Evolutionary conservation across 2,113 vertebrate species (phyloP), one percentile per base, ranked within the genome.

Genomic region (Oryzias celebensis): DNA sequence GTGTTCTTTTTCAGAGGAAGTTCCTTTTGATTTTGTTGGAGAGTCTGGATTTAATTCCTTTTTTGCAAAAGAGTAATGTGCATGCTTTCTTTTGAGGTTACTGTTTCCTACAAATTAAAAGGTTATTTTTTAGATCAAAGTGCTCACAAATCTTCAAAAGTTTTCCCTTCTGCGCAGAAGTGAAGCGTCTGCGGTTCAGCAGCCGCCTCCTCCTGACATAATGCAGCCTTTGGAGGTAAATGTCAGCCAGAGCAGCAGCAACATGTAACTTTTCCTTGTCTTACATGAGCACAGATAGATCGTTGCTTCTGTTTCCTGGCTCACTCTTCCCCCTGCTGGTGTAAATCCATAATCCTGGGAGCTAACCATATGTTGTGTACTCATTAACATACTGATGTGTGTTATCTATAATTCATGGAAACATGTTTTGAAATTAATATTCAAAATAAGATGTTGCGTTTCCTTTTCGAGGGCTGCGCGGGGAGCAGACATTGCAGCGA

Each of bases 261-360:
- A 70, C 66, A 47, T 85, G 54, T 26, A 77, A 75, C 72, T 77
- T 77, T 64, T 55, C 43, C 62, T 51, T 44, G 72, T 72, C 51
- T 46, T 49, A 65, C 66, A 71, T 24, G 57, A 52, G 4, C 41
- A 55, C 16, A 58, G 53, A 50, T 1, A 41, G 20, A 55, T 54
- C 71, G 69, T 71, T 82, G 77, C 65, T 80, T 81, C 68, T 65
- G 80, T 92, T 91, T 82, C 85, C 88, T 87, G 82, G 91, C 78
- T 79, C 87, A 90, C 85, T 92, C 83, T 84, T 92, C 92, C 91
- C 92, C 92, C 92, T 93, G 75, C 90, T 91, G 92, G 91, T 78
- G 71, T 68, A 63, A 89, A 81, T 71, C 61, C 71, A 90, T 75
- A 89, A 87, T 71, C 75, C 46, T 66, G 52, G 68, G 17, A 70